Evolutionary conservation across 1,140 invertebrate genomes (phyloP), one percentile per base, ranked within the genome.

Genomic region (Lanistes nyassanus): DNA sequence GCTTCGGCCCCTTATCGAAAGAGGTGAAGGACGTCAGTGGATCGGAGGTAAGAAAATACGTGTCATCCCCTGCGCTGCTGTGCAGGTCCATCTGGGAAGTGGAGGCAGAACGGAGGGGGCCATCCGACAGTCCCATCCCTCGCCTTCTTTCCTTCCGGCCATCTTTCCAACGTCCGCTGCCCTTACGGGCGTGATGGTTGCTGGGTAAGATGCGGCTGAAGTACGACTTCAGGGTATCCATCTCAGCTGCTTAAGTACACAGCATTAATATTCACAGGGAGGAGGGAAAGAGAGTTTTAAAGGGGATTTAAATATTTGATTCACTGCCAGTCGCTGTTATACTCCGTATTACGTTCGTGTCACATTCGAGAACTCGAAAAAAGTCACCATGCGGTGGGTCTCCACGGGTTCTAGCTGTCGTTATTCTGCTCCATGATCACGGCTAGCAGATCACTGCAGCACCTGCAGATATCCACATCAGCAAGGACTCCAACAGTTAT

Each of bases 181-280:
- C 76, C 51, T 79, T 79, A 1, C 71, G 66, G 47, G 23, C 72
- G 19, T 72, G 70, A 11, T 56, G 67, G 29, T 76, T 67, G 51
- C 66, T 70, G 62, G 79, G 79, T 21, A 80, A 60, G 26, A 80
- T 78, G 29, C 69, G 68, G 39, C 60, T 73, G 73, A 80, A 80
- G 70, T 80, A 80, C 21, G 79, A 77, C 36, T 76, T 80, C 23
- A 80, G 55, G 9, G 79, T 64, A 70, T 80, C 79, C 79, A 80
- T 79, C 13, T 16, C 26, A 29, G 21, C 7, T 55, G 34, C 42
- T 31, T 6, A 26, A 5, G 47, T 39, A 36, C 3, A 42, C 47
- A 39, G 23, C 53, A n/a, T 55, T n/a, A 23, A 29, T 37, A 68
- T 37, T 39, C n/a, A 42, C 34, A 47, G 47, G 51, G 39, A 37